Conservation (phyloP, 2,888 invertebrate species). For the Rhagophthalmus giganteus region DNA sequence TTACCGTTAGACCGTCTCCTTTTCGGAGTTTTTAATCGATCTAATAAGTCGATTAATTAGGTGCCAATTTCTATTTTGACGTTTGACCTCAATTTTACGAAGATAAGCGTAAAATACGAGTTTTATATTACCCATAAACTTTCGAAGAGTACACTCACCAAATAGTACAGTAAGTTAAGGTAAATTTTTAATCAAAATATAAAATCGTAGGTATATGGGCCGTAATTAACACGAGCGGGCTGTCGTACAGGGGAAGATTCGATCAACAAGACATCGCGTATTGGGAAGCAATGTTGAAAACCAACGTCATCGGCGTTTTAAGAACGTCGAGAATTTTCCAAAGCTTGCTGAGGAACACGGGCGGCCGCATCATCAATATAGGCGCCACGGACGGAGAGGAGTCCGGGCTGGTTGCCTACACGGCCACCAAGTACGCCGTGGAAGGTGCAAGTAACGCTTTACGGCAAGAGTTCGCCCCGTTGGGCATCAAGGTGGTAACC, state of each 20-base stretch:
- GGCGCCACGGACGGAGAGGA: constrained; percentile 57
- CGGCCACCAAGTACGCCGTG: constrained; percentile 72
- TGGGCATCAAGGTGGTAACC: constrained; percentile 73
- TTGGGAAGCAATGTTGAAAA: constrained; percentile 71
- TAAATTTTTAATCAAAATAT: no score
- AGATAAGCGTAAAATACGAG: no score
- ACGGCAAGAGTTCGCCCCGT: constrained; percentile 68
- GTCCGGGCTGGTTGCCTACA: constrained; percentile 38
- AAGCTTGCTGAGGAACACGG: constrained; percentile 66
- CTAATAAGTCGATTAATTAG: no score
- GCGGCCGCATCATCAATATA: constrained; percentile 72
- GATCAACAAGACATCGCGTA: constrained; percentile 70
- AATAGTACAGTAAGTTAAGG: no score
- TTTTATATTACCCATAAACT: no score
- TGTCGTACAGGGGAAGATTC: constrained; percentile 70
- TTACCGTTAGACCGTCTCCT: no score
- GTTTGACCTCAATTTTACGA: no score
- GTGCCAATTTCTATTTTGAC: no score
- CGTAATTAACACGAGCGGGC: constrained; percentile 80
- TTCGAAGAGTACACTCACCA: no score
- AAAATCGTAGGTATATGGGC: constrained; percentile 71
- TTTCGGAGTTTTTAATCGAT: no score
- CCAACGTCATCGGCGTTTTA: constrained; percentile 72
- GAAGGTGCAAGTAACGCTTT: constrained; percentile 79
- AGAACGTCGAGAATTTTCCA: constrained; percentile 77